These are phyloP conservation scores for Epinotia demarniana DNA, from an alignment of 2,888 invertebrate species.

Conservation along the genomic window DNA sequence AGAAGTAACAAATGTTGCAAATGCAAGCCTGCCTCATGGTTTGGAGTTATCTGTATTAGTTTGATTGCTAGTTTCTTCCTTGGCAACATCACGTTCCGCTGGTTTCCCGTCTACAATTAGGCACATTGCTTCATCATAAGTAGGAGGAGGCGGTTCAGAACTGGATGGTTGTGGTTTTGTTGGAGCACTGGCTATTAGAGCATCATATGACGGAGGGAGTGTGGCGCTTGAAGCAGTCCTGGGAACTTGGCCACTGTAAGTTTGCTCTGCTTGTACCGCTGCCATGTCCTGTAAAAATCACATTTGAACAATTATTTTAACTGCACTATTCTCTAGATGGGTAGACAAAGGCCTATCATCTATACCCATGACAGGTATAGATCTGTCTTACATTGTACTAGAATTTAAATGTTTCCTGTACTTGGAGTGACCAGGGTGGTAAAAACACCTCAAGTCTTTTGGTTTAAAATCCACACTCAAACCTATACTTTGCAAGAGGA, in stretches of 20 bases:
- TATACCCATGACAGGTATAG: too few species aligned
- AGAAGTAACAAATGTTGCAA: constrained; percentile 57
- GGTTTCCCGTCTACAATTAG: constrained; percentile 79
- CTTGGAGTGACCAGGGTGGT: too few species aligned
- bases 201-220: constrained; percentile 86
- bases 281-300: constrained; percentile 82
- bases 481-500: background rate
- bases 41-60: constrained; percentile 67
- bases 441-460: too few species aligned
- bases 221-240: constrained; percentile 85
- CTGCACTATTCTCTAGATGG: too few species aligned
- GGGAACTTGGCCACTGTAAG: constrained; percentile 80
- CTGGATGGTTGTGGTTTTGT: constrained; percentile 78
- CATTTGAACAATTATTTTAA: constrained; percentile 1
- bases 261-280: constrained; percentile 83
- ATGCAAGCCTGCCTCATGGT: constrained; percentile 62
- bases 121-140: constrained; percentile 87
- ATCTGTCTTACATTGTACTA: too few species aligned
- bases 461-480: too few species aligned
- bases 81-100: constrained; percentile 65
- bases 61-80: constrained; percentile 74
- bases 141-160: constrained; percentile 85
- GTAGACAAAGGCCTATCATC: too few species aligned
- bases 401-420: too few species aligned
- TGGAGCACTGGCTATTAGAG: constrained; percentile 76